Conservation (phyloP, 2,888 invertebrate species). For the Caenorhabditis sp. region DNA sequence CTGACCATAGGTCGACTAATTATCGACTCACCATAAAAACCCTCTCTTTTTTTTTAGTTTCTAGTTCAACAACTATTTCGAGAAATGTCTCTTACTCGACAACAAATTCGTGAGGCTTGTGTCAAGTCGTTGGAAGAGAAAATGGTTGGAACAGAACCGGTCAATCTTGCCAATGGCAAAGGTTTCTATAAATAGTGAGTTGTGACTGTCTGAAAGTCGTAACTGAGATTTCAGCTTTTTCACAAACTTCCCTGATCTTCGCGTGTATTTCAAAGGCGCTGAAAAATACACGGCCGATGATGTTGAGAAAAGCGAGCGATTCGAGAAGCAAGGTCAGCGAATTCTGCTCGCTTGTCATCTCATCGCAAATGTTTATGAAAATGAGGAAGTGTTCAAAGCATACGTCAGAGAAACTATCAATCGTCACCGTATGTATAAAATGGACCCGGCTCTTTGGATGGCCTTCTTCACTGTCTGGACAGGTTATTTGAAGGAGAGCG, state of each 20-base stretch:
- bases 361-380: slow-evolving; percentile 55
- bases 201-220: not conserved
- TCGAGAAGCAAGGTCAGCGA: slow-evolving; percentile 68
- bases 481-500: slow-evolving; percentile 59
- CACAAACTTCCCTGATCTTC: slow-evolving; percentile 60
- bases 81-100: slow-evolving; percentile 38
- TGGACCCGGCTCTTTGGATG: slow-evolving; percentile 66
- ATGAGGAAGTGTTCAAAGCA: slow-evolving; percentile 57
- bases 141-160: slow-evolving; percentile 48
- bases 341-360: slow-evolving; percentile 63
- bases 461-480: slow-evolving; percentile 67
- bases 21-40: not conserved
- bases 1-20: not conserved
- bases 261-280: slow-evolving; percentile 62
- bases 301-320: slow-evolving; percentile 60
- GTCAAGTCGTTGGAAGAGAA: slow-evolving; percentile 47
- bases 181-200: slow-evolving; percentile 66
- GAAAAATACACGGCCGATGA: slow-evolving; percentile 60
- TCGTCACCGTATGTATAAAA: slow-evolving; percentile 66
- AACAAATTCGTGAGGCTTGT: slow-evolving; percentile 42
- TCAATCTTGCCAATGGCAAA: slow-evolving; percentile 53
- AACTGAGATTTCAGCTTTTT: slow-evolving; percentile 49
- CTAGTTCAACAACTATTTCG: not conserved
- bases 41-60: not conserved
- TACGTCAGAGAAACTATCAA: slow-evolving; percentile 65